A percentile compares a stretch with the other conserved stretches of the same genome.
Conservation (phyloP, 2,113 vertebrate genomes). For the Onychostruthus taczanowskii region DNA sequence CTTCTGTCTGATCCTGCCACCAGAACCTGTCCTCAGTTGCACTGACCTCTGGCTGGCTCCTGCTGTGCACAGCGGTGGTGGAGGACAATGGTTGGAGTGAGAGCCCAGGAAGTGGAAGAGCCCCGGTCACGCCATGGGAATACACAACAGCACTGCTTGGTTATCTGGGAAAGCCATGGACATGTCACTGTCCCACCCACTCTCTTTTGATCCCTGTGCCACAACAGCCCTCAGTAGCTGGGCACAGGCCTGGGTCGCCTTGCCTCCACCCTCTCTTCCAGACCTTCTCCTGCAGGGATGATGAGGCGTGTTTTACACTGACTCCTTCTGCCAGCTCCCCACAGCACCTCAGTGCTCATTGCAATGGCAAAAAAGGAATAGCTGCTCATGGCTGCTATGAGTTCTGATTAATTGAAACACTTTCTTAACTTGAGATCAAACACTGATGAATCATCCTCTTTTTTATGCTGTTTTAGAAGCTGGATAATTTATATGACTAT, state of each 20-base stretch:
- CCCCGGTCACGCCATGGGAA: rapidly evolving
- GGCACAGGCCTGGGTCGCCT: neutral
- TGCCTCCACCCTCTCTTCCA: neutral
- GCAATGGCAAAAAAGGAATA: neutral
- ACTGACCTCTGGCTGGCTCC: neutral
- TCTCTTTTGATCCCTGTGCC: neutral
- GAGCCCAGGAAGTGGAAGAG: neutral
- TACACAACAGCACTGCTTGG: neutral
- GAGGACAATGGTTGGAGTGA: neutral
- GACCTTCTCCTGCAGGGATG: neutral
- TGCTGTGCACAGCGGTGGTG: rapidly evolving
- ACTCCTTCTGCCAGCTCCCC: neutral
- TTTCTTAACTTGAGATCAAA: slow-evolving; percentile 20
- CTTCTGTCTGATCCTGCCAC: neutral
- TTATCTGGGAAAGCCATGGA: neutral
- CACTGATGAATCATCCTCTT: slow-evolving; percentile 16
- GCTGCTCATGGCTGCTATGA: neutral
- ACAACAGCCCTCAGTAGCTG: neutral
- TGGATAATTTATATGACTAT: neutral
- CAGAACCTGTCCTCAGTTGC: neutral
- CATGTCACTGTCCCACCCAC: neutral
- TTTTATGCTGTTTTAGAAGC: neutral
- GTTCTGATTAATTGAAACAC: neutral
- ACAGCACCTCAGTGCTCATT: neutral
- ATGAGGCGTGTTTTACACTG: neutral